Evolutionary conservation across 2,888 invertebrate species (phyloP).

Genomic region (Pandemis cinnamomeana): DNA sequence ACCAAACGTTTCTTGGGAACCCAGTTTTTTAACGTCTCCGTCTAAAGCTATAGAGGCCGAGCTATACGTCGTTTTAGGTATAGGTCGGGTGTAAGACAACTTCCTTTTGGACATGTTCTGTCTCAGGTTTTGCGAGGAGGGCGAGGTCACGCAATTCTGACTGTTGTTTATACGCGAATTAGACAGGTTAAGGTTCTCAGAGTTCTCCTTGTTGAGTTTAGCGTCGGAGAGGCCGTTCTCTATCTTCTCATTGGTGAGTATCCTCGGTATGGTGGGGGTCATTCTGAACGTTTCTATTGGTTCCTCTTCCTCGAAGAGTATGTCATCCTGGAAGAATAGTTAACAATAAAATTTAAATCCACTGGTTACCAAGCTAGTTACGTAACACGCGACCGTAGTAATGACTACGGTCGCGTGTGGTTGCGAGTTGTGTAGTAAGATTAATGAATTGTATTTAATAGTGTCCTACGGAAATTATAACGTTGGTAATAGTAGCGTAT

Average conservation of each 20-base stretch:
- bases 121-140: constrained; percentile 58
- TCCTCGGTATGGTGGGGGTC: constrained; percentile 43
- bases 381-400: too few species aligned
- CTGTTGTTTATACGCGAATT: constrained; percentile 52
- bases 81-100: constrained; percentile 66
- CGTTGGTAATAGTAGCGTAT: neutral
- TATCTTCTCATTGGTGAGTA: constrained; percentile 48
- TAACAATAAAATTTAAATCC: neutral
- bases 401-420: neutral
- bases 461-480: neutral
- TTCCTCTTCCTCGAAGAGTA: constrained; percentile 75
- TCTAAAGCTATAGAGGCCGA: constrained; percentile 85
- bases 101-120: constrained; percentile 72
- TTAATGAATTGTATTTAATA: too few species aligned
- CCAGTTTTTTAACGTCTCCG: constrained; percentile 77
- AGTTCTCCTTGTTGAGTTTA: constrained; percentile 49
- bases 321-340: constrained; percentile 71
- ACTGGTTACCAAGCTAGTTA: neutral
- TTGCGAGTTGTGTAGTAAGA: too few species aligned
- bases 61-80: constrained; percentile 77
- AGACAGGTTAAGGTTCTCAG: constrained; percentile 51
- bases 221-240: constrained; percentile 50
- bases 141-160: constrained; percentile 54
- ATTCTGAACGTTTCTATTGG: constrained; percentile 61
- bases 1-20: constrained; percentile 70